Base-by-base conservation (phyloP, 2,113 vertebrate species). In the Cyanocitta stelleri region DNA sequence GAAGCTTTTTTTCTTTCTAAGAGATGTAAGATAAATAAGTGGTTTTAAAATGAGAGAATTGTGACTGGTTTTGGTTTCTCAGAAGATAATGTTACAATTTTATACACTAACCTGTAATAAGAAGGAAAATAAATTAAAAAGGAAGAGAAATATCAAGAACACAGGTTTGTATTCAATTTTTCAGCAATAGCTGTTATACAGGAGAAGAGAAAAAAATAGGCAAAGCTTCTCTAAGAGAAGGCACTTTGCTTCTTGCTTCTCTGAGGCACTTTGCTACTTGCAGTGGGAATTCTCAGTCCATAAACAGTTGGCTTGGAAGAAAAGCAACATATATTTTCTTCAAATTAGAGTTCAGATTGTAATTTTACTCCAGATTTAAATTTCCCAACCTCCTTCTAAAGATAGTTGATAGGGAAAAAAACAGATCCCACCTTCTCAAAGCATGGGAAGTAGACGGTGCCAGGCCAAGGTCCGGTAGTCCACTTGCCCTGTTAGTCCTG, bases 361-460 rank as follows among this genome's bases (percentile, higher is more conserved):
- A 12, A 33, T 46, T 77, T 77, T 59, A 26, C 4, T 61, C 11
- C 3, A 37, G 7, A 44, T 52, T 56, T 48, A 32, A 44, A 56
- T 21, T 14, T 58, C 8, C 23, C 13, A 3, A 62, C 5, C 9
- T 66, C 41, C 13, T 80, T 67, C 63, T 72, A 61, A 68, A 79
- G 33, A 9, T 3, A 7, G 3, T 11, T 82, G 16, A 10, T 4
- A 24, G 8, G 6, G 4, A 10, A 43, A 51, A 76, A 48, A 11
- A 0, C 2, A 51, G 10, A 51, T 30, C 14, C 56, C 11, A 9
- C 1, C 3, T 39, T 18, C 11, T 26, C 9, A 11, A 54, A 2
- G 4, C 5, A 3, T 26, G 8, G 9, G 11, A 69, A 17, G 15
- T 12, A 21, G 8, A 14, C 0, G 0, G 3, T 27, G 13, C 11